Conservation (phyloP, 2,113 vertebrate genomes). For the Sylvicapra grimmia region DNA sequence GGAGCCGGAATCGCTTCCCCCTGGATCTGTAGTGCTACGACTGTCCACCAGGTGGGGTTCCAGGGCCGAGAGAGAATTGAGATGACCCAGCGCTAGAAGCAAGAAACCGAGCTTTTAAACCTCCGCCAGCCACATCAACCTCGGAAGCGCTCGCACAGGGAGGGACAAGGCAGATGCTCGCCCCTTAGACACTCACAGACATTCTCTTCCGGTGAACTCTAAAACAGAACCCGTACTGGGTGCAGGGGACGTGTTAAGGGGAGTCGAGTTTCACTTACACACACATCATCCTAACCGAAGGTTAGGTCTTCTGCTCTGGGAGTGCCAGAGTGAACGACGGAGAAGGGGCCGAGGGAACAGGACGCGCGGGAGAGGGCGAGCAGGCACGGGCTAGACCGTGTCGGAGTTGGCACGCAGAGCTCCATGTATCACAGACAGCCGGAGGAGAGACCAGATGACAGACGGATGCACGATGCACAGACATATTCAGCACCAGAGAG, state of each 20-base stretch:
- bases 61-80: constrained; percentile 72
- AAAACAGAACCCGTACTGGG: background rate
- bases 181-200: background rate
- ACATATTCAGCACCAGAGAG: background rate
- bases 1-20: background rate
- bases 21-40: constrained; percentile 40
- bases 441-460: background rate
- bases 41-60: constrained; percentile 76
- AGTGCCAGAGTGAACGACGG: background rate
- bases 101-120: background rate
- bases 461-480: background rate
- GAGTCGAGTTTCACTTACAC: constrained; percentile 10
- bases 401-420: background rate
- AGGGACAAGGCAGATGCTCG: background rate
- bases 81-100: background rate
- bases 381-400: background rate
- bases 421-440: background rate
- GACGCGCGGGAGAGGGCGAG: background rate
- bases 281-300: background rate
- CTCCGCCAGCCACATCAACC: background rate
- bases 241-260: background rate
- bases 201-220: background rate
- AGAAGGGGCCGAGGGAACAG: background rate
- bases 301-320: background rate
- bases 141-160: background rate